Percentiles rank a stretch among this genome's conserved stretches.
These are phyloP conservation scores for Ginglymostoma cirratum DNA, from an alignment of 2,113 vertebrate species.

Conservation along the genomic window DNA sequence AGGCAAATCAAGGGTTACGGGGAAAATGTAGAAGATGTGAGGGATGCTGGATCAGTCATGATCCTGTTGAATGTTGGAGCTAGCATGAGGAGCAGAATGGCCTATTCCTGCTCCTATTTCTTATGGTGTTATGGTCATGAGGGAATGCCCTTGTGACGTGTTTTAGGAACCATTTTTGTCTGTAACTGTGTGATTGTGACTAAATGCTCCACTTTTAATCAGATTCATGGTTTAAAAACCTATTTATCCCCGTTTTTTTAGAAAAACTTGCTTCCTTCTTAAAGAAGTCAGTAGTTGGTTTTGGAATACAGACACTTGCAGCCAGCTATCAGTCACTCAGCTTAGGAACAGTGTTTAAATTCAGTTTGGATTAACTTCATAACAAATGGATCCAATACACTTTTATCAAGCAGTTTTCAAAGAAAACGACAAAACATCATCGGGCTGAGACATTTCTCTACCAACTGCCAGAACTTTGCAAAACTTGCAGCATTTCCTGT, in stretches of 20 bases:
- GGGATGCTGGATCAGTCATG: too few species aligned
- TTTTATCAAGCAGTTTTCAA: not conserved
- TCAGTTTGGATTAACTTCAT: not conserved
- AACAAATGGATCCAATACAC: not conserved
- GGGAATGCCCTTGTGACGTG: not conserved
- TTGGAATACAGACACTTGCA: not conserved
- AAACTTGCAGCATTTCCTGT: not conserved
- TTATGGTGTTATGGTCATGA: too few species aligned
- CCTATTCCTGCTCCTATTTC: too few species aligned
- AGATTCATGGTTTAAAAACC: not conserved
- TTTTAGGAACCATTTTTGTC: not conserved
- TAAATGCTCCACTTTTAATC: not conserved
- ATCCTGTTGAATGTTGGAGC: too few species aligned
- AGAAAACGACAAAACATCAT: not conserved
- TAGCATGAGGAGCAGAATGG: too few species aligned
- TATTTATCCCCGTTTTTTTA: not conserved
- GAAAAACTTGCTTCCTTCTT: not conserved
- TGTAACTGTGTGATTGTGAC: not conserved
- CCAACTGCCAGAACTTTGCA: not conserved
- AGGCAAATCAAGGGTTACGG: too few species aligned
- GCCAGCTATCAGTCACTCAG: not conserved
- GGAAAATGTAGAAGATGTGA: too few species aligned
- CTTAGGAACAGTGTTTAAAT: not conserved
- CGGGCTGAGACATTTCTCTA: not conserved
- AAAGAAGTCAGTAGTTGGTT: not conserved